phyloP scores from a whole-genome alignment of 2,888 invertebrate species.

The Leucozona laternaria region DNA sequence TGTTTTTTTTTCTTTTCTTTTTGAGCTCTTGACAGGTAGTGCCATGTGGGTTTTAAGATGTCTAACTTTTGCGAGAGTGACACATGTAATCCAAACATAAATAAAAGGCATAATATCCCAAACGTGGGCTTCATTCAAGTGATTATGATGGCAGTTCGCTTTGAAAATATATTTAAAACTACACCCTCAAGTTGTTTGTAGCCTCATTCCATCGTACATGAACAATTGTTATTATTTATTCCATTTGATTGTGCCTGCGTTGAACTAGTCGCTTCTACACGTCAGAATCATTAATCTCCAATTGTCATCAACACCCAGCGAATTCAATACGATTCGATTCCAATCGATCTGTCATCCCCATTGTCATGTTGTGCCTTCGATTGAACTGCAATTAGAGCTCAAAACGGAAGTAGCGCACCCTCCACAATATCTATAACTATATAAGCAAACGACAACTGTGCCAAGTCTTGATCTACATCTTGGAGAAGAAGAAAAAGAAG shows the following conservation, averaged over 20 bases:
- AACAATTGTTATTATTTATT: not conserved
- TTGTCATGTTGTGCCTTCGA: not conserved
- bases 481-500: not conserved
- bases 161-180: not conserved
- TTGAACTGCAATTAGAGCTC: conserved; percentile 28
- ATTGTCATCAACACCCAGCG: conserved; percentile 25
- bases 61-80: conserved; percentile 15
- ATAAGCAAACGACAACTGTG: conserved; percentile 7
- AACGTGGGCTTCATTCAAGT: not conserved
- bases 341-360: conserved; percentile 32
- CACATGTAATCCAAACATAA: conserved; percentile 21
- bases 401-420: not conserved
- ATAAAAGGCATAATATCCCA: conserved; percentile 14
- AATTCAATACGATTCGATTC: not conserved
- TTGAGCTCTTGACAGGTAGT: not conserved
- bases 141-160: not conserved
- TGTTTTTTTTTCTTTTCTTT: not conserved
- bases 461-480: conserved; percentile 16
- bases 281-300: conserved; percentile 16
- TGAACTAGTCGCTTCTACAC: conserved; percentile 1
- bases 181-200: not conserved
- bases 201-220: not conserved
- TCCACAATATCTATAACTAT: too few species aligned
- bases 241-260: not conserved
- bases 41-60: conserved; percentile 20